Conservation (phyloP, 2,888 invertebrate species). For the Nezara viridula region DNA sequence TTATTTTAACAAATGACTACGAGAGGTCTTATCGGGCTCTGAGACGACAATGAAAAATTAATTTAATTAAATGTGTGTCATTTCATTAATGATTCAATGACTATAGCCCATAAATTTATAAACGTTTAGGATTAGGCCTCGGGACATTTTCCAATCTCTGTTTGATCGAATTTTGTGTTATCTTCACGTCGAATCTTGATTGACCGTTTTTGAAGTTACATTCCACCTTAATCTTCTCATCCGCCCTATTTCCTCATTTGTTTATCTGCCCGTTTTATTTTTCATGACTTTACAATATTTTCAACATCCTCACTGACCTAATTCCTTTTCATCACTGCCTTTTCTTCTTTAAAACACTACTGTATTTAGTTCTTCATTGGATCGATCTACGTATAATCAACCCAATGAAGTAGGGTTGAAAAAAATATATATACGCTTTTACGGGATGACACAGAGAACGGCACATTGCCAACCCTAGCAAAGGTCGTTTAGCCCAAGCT, state of each 20-base stretch:
- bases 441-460: constrained; percentile 1
- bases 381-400: too few relatives aligned
- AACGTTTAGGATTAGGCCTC: not conserved
- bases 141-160: not conserved
- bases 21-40: too few relatives aligned
- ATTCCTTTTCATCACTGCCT: not conserved
- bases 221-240: not conserved
- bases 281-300: not conserved
- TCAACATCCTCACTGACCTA: not conserved
- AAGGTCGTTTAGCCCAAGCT: constrained; percentile 4
- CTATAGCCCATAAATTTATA: not conserved
- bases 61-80: too few relatives aligned
- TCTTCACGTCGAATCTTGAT: not conserved
- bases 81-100: not conserved
- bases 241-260: not conserved
- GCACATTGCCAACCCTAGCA: not conserved
- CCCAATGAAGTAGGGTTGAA: too few relatives aligned
- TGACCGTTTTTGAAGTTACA: not conserved
- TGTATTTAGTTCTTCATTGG: too few relatives aligned
- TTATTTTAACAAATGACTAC: too few relatives aligned
- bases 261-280: not conserved
- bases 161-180: not conserved
- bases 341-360: not conserved
- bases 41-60: too few relatives aligned
- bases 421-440: not conserved